Conservation (phyloP, 2,888 invertebrate genomes). For the Acronicta aceris region DNA sequence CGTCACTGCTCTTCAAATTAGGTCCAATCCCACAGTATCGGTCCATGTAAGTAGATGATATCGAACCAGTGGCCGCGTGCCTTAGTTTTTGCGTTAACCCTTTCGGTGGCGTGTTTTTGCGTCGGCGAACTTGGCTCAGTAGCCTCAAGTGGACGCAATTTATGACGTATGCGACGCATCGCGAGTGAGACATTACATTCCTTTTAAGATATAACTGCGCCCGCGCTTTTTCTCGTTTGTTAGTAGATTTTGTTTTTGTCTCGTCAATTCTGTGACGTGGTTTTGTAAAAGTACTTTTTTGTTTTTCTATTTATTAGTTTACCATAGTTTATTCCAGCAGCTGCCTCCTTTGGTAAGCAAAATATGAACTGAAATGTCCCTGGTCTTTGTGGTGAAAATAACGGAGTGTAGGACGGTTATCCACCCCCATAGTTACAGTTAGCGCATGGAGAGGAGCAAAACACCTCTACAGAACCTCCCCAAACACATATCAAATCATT, state of each 20-base stretch:
- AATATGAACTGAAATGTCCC: no score
- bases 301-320: not conserved
- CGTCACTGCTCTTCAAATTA: conserved; percentile 41
- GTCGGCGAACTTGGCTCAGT: conserved; percentile 47
- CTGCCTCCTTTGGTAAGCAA: no score
- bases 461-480: no score
- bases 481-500: no score
- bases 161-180: conserved; percentile 50
- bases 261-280: not conserved
- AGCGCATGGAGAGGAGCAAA: no score
- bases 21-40: conserved; percentile 40
- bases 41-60: conserved; percentile 50
- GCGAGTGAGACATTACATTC: conserved; percentile 62
- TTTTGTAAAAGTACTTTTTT: not conserved
- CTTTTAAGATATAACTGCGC: conserved; percentile 47
- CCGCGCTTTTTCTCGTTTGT: conserved; percentile 30
- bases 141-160: conserved; percentile 49
- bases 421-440: no score
- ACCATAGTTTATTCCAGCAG: no score
- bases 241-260: conserved; percentile 29
- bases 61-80: conserved; percentile 49
- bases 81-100: conserved; percentile 45
- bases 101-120: conserved; percentile 53
- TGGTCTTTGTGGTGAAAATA: no score
- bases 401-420: no score